These are phyloP conservation scores for Rachycentron canadum DNA, from an alignment of 2,797 vertebrate species.

Conservation along the genomic window DNA sequence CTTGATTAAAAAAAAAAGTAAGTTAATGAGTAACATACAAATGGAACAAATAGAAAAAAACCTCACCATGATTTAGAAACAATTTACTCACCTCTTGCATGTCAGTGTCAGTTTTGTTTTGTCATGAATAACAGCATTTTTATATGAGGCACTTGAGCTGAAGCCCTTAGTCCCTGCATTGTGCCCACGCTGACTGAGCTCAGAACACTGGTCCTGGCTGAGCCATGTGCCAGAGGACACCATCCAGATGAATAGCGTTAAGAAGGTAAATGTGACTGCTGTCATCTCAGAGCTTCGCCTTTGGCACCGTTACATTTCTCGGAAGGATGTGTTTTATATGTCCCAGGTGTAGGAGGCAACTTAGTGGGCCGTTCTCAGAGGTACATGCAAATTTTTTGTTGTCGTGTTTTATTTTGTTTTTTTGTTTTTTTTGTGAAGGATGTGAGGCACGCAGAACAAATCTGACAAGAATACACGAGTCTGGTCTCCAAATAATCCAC, in stretches of 20 bases:
- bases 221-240: slow-evolving; percentile 60
- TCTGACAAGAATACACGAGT: slow-evolving; percentile 33
- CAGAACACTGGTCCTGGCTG: slow-evolving; percentile 37
- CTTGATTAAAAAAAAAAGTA: slow-evolving; percentile 14
- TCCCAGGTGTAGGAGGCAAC: slow-evolving; percentile 67
- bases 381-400: slow-evolving; percentile 33
- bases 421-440: slow-evolving; percentile 27
- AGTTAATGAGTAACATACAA: slow-evolving; percentile 9
- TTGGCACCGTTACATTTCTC: slow-evolving; percentile 54
- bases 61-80: not conserved
- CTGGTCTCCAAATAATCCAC: slow-evolving; percentile 1
- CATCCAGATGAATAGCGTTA: slow-evolving; percentile 78
- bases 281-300: slow-evolving; percentile 83
- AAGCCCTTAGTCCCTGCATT: slow-evolving; percentile 39
- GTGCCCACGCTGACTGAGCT: slow-evolving; percentile 28
- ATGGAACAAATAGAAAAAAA: not conserved
- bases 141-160: slow-evolving; percentile 28
- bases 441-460: slow-evolving; percentile 29
- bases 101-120: slow-evolving; percentile 32
- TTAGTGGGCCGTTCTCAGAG: slow-evolving; percentile 60
- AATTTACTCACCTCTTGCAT: slow-evolving; percentile 77
- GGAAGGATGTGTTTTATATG: slow-evolving; percentile 77
- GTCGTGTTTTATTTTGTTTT: not conserved
- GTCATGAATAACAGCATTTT: slow-evolving; percentile 36
- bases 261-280: slow-evolving; percentile 70